Base-by-base conservation (phyloP, 2,113 vertebrate species). In the Gymnorhina tibicen region DNA sequence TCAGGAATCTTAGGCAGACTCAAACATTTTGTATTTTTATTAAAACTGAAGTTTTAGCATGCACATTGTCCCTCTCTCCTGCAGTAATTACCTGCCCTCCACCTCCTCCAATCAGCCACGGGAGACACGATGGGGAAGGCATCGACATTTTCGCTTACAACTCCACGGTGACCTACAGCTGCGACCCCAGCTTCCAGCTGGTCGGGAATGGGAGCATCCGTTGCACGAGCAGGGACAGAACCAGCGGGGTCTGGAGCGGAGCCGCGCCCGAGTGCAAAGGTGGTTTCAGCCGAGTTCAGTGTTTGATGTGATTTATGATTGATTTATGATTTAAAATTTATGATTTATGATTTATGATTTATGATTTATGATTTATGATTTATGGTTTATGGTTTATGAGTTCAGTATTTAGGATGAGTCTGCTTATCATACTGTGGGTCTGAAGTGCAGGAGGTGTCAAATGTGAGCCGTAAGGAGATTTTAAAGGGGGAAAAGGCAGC, bases 131-230 rank as follows among this genome's bases (percentile, higher is more conserved):
- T 4, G 93, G 92, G 1, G 14, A 68, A 47, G 58, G 87, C 0
- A 5, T 49, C 11, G 87, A 84, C 1, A 2, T 12, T 3, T 97
- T 95, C 23, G 11, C 9, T 0, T 97, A 66, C 2, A 97, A 98
- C 66, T 91, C 96, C 16, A 96, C 95, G 0, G 87, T 98, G 72
- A 96, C 91, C 49, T 98, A 98, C 77, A 96, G 62, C 53, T 98
- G 98, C 19, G 37, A 94, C 1, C 11, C 67, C 5, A 17, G 4
- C 19, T 98, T 97, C 93, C 95, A 91, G 6, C 94, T 98, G 37
- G 0, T 79, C 1, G 97, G 98, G 17, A 28, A 32, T 0, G 17
- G 8, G 6, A 97, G 95, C 72, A 72, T 98, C 91, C 93, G 0
- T 0, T 98, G 98, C 7, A 49, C 7, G 0, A 96, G 96, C 10